These are phyloP conservation scores for Silvanus unidentatus DNA, from an alignment of 2,888 invertebrate species.

Conservation along the genomic window DNA sequence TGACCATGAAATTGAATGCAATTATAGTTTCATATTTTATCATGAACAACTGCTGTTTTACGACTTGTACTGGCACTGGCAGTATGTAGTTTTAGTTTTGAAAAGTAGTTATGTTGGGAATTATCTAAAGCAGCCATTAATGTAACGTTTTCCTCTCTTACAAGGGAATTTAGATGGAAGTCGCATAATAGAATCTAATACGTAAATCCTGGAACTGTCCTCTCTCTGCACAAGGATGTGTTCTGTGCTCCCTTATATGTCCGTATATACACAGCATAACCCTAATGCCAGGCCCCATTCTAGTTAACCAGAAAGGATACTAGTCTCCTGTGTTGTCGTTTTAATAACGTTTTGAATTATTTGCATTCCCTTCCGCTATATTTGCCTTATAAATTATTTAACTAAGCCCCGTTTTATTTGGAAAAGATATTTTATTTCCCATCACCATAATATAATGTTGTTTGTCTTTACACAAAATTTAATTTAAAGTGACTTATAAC, in stretches of 20 bases:
- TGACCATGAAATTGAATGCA: too few species aligned
- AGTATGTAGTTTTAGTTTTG: too few species aligned
- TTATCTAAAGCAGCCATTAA: conserved; percentile 6
- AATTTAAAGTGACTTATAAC: too few species aligned
- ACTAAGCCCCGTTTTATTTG: too few species aligned
- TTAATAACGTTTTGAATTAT: conserved; percentile 13
- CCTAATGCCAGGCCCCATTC: background rate
- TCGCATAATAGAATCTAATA: conserved; percentile 11
- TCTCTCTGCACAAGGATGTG: too few species aligned
- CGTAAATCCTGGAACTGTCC: conserved; percentile 11
- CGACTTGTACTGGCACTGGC: too few species aligned
- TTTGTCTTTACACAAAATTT: too few species aligned
- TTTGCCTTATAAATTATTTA: conserved; percentile 1
- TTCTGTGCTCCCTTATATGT: background rate
- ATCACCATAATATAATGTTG: too few species aligned
- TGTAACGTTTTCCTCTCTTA: conserved; percentile 5
- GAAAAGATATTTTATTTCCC: too few species aligned
- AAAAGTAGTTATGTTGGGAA: background rate
- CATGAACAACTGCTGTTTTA: too few species aligned
- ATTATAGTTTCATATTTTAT: too few species aligned
- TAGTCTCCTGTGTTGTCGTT: conserved; percentile 7
- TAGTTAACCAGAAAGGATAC: background rate
- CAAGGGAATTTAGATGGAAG: conserved; percentile 10
- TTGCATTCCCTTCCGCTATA: conserved; percentile 6
- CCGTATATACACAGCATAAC: background rate